Conservation (phyloP, 2,113 vertebrate genomes). For the Rhynchomys soricoides region DNA sequence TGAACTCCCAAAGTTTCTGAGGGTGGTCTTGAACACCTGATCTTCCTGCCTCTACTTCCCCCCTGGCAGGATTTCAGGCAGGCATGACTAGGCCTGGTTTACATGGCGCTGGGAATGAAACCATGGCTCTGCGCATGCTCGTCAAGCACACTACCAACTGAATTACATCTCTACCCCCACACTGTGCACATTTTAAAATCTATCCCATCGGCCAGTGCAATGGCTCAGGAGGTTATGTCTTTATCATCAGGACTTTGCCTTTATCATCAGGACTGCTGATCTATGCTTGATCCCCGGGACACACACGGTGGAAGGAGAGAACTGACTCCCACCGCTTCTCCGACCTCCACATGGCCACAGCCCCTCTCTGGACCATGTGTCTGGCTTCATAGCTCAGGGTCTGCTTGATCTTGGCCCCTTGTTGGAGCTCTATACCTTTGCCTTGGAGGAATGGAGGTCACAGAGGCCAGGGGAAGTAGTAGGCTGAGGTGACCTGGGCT, state of each 20-base stretch:
- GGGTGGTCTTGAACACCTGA: not conserved
- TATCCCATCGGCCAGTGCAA: not conserved
- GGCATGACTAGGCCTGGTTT: not conserved
- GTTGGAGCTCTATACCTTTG: no score
- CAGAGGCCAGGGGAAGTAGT: no score
- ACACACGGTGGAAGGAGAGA: not conserved
- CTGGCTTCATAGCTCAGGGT: not conserved
- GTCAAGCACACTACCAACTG: no score
- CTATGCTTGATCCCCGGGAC: no score
- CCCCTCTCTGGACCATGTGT: not conserved
- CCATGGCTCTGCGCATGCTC: not conserved
- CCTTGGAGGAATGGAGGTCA: not conserved
- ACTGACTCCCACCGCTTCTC: no score
- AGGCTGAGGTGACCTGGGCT: not conserved
- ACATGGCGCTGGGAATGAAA: not conserved
- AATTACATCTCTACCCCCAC: not conserved
- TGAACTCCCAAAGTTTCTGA: not conserved
- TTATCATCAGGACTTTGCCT: not conserved
- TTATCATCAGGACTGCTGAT: not conserved
- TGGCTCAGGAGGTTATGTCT: not conserved
- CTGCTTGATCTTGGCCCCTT: not conserved
- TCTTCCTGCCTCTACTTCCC: not conserved
- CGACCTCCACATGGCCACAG: not conserved
- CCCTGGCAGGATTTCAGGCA: not conserved
- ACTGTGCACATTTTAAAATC: not conserved